These are phyloP conservation scores for Brevipalpus yothersi DNA, from an alignment of 1,140 invertebrate genomes.

Conservation along the genomic window DNA sequence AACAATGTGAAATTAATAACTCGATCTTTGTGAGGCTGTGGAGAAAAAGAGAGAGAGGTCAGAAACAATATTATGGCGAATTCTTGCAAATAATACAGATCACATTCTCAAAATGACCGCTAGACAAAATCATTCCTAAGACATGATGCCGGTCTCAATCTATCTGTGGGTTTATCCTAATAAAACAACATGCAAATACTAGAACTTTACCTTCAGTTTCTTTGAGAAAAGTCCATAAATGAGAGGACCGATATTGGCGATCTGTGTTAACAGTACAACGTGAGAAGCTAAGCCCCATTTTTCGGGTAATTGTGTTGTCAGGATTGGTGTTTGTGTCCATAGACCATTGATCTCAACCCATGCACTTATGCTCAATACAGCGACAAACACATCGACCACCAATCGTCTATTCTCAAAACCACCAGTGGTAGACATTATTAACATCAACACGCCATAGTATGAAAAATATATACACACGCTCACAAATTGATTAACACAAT, in stretches of 20 bases:
- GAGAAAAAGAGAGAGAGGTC: neutral
- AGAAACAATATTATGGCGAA: too few species aligned
- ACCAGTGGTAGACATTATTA: too few species aligned
- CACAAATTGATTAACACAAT: too few species aligned
- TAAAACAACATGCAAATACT: too few species aligned
- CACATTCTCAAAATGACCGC: too few species aligned
- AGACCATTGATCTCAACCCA: slow-evolving; percentile 1
- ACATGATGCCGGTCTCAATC: too few species aligned
- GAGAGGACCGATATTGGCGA: slow-evolving; percentile 56
- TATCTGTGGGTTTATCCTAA: too few species aligned
- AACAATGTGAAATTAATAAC: slow-evolving; percentile 19
- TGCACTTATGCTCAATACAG: neutral
- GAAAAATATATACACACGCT: too few species aligned
- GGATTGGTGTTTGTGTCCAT: neutral
- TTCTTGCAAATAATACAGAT: too few species aligned
- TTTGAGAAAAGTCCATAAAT: slow-evolving; percentile 25
- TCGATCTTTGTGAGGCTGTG: neutral
- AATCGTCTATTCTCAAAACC: neutral
- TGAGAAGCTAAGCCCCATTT: slow-evolving; percentile 64
- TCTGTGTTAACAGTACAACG: slow-evolving; percentile 48
- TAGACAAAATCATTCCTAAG: too few species aligned
- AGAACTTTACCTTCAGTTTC: neutral
- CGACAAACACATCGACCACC: neutral
- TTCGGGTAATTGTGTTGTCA: slow-evolving; percentile 38
- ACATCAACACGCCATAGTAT: too few species aligned